Evolutionary conservation across 1,140 invertebrate genomes (phyloP).

Genomic region (Sinonovacula constricta): DNA sequence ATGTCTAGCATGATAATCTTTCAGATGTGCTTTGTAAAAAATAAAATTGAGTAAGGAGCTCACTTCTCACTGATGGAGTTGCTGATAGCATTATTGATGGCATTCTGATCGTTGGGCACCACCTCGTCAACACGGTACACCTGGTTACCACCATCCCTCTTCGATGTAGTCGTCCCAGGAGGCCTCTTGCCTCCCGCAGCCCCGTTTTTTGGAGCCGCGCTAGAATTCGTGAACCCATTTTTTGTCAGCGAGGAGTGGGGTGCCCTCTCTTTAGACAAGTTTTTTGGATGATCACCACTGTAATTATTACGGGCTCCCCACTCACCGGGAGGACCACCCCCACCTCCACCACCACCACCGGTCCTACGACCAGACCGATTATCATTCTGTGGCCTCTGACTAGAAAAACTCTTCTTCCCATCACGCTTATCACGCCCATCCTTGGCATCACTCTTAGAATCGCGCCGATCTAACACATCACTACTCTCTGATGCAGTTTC

Average conservation of each 20-base stretch:
- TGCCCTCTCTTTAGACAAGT: slow-evolving; percentile 52
- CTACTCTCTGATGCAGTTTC: slow-evolving; percentile 84
- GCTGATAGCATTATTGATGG: slow-evolving; percentile 82
- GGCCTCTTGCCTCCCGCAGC: slow-evolving; percentile 64
- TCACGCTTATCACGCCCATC: slow-evolving; percentile 71
- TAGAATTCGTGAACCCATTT: slow-evolving; percentile 48
- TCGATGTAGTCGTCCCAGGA: slow-evolving; percentile 66
- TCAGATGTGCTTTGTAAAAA: too few species aligned
- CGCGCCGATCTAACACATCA: slow-evolving; percentile 77
- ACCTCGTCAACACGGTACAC: slow-evolving; percentile 83
- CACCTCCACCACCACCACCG: slow-evolving; percentile 39
- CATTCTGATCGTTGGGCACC: slow-evolving; percentile 81
- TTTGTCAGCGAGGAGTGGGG: slow-evolving; percentile 53
- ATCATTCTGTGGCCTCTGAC: slow-evolving; percentile 76
- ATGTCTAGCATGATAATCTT: too few species aligned
- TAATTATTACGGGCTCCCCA: slow-evolving; percentile 49
- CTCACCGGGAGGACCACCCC: slow-evolving; percentile 37
- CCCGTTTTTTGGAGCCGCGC: slow-evolving; percentile 76
- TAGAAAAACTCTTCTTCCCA: slow-evolving; percentile 77
- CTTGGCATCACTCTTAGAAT: slow-evolving; percentile 72
- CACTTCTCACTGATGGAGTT: slow-evolving; percentile 77
- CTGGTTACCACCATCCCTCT: slow-evolving; percentile 75
- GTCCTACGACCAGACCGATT: slow-evolving; percentile 68
- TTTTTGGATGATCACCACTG: slow-evolving; percentile 60
- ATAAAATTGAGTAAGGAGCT: too few species aligned